Base-by-base conservation (phyloP, 1,140 invertebrate genomes). In the Elysia chlorotica region DNA sequence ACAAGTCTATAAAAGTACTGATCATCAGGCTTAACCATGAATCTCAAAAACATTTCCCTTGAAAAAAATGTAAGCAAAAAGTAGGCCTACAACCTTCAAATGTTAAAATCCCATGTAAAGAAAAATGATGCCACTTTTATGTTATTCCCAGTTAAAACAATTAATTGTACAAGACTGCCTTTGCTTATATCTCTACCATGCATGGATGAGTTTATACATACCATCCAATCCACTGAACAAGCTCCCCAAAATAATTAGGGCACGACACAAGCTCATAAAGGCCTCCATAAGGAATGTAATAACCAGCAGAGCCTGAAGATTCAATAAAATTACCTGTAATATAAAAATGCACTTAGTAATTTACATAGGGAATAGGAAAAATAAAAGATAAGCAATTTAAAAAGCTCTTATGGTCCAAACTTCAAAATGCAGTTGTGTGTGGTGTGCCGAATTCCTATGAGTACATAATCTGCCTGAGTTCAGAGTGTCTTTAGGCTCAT, bases 211-310 rank as follows among this genome's bases (percentile, higher is more conserved):
- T 23, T 63, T 23, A 35, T n/a, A 57, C 71, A 73, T 71, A 77
- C 80, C 80, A 81, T 69, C 81, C 81, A 19, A 74, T 73, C 81
- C 81, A 81, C 53, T 82, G 70, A 23, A 82, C 67, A 0, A 81
- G 67, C 61, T 83, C 81, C 10, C 81, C 81, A 70, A 83, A 81
- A 67, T 83, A 83, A 67, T 83, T 83, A 30, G 80, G 81, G 74
- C 80, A 81, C 25, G 74, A 41, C 10, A 81, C 63, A 21, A 81
- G 33, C 53, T 83, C 80, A 79, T 79, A 83, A 41, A 83, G 35
- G 0, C 80, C 80, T 31, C 81, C 81, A 65, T 77, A 78, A 14
- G 80, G 81, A 62, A 83, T 78, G 57, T 79, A 81, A 38, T 83
- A 83, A 0, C 79, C 79, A 21, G 67, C 76, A 54, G 71, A 59